Percentiles rank a stretch among this genome's conserved stretches.
phyloP scores from a whole-genome alignment of 2,888 invertebrate genomes.

The Petrophora chlorosata region DNA sequence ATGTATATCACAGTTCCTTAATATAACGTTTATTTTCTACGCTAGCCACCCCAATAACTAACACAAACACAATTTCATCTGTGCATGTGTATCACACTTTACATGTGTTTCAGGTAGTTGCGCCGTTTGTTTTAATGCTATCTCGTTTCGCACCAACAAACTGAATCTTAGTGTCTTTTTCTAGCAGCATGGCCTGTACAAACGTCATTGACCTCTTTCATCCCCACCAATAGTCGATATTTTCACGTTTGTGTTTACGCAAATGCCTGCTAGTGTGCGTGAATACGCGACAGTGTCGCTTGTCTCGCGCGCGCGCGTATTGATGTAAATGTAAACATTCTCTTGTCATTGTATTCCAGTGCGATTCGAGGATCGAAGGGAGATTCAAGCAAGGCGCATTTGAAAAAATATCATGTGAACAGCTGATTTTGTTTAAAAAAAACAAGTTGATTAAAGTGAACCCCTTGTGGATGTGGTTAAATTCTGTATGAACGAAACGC shows the following conservation, averaged over 20 bases:
- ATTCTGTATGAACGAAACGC: conserved; percentile 5
- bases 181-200: conserved; percentile 42
- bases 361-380: conserved; percentile 67
- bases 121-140: conserved; percentile 56
- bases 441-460: conserved; percentile 38
- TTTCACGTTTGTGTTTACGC: conserved; percentile 46
- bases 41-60: conserved; percentile 9
- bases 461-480: conserved; percentile 39
- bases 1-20: no score
- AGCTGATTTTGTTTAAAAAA: conserved; percentile 57
- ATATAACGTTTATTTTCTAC: not conserved
- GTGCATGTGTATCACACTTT: not conserved
- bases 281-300: conserved; percentile 52
- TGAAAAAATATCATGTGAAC: conserved; percentile 59
- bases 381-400: conserved; percentile 55
- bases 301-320: conserved; percentile 62
- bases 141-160: conserved; percentile 40
- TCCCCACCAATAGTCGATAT: conserved; percentile 66
- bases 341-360: conserved; percentile 75
- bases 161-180: conserved; percentile 42
- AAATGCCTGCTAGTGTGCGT: conserved; percentile 55
- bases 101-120: not conserved
- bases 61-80: not conserved
- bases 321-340: conserved; percentile 68
- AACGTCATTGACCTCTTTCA: conserved; percentile 75